phyloP scores from a whole-genome alignment of 2,888 invertebrate genomes.

The Boloria euphrosyne region DNA sequence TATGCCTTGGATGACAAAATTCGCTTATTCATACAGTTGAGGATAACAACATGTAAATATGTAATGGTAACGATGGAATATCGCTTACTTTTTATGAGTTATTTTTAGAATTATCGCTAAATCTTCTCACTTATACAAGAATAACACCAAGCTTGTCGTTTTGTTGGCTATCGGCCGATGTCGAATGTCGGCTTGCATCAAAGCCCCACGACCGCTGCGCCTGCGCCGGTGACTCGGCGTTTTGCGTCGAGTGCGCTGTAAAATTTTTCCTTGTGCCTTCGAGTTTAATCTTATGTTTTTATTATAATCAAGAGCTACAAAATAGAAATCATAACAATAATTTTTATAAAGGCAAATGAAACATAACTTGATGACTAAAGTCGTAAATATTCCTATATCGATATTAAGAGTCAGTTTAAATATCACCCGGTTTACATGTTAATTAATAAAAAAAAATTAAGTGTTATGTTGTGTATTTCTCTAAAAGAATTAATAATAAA shows the following conservation, averaged over 20 bases:
- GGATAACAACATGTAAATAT: too few species aligned
- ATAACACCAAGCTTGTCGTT: constrained; percentile 62
- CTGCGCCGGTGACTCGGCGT: constrained; percentile 73
- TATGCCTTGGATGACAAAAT: too few species aligned
- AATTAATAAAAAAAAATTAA: too few species aligned
- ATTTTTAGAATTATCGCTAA: constrained; percentile 41
- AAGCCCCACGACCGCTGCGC: constrained; percentile 69
- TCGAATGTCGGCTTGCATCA: constrained; percentile 78
- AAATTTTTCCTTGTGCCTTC: constrained; percentile 61
- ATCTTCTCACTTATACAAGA: constrained; percentile 48
- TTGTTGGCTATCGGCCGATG: constrained; percentile 77
- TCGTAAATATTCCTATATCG: neutral
- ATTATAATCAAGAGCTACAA: constrained; percentile 36
- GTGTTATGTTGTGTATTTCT: too few species aligned
- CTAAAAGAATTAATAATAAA: too few species aligned
- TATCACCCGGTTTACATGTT: too few species aligned
- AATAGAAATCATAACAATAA: constrained; percentile 40
- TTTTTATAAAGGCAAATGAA: constrained; percentile 11
- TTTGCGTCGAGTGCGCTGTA: constrained; percentile 55
- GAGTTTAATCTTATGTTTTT: constrained; percentile 38
- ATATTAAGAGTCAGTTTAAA: neutral
- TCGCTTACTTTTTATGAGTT: too few species aligned
- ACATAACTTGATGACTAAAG: constrained; percentile 8
- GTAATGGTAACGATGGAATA: too few species aligned
- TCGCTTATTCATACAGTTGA: too few species aligned